phyloP scores from a whole-genome alignment of 2,113 vertebrate species.

The Bos taurus region DNA sequence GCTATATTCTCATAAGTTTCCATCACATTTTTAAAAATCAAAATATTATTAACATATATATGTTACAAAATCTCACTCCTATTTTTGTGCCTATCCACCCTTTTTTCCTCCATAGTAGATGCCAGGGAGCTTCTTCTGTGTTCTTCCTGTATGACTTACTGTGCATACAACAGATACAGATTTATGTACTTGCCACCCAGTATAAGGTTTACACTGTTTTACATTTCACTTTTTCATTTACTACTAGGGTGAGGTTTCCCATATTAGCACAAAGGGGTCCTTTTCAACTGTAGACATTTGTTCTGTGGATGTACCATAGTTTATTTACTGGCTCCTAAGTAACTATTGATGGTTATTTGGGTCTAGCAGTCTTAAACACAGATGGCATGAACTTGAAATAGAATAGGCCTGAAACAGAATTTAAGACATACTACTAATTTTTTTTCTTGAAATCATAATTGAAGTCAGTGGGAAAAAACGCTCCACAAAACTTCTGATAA shows the following conservation, averaged over 20 bases:
- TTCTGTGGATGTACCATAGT: not conserved
- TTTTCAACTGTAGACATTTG: not conserved
- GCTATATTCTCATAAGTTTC: not conserved
- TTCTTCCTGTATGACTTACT: not conserved
- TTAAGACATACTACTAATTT: not conserved
- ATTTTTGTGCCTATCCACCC: not conserved
- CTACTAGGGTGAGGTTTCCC: not conserved
- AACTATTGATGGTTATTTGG: not conserved
- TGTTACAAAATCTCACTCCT: not conserved
- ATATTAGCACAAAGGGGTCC: not conserved
- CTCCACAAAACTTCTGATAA: not conserved
- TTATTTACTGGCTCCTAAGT: not conserved
- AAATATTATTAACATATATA: not conserved
- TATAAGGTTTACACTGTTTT: not conserved
- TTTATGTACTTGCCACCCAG: not conserved
- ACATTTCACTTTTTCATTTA: not conserved
- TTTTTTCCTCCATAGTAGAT: not conserved
- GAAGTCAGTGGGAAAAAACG: not conserved
- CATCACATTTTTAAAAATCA: not conserved
- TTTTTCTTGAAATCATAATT: not conserved
- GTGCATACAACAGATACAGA: not conserved
- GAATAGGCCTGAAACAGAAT: not conserved
- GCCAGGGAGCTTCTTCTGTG: not conserved
- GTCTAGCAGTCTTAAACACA: not conserved
- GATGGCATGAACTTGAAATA: not conserved